Base-by-base conservation (phyloP, 2,113 vertebrate species). In the Tetraodon nigroviridis region DNA sequence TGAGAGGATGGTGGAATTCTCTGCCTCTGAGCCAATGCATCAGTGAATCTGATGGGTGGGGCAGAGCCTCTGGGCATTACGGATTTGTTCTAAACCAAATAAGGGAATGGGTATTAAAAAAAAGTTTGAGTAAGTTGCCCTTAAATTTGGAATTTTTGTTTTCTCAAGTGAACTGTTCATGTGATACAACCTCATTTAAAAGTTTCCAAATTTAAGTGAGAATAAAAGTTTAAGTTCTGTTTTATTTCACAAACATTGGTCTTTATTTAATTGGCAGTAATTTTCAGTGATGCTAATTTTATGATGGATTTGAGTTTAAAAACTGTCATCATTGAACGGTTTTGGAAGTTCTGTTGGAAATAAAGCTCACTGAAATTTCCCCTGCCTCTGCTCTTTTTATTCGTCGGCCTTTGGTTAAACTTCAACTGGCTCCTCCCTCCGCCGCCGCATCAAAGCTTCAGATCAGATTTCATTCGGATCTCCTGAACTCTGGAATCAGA, bases 361-460 rank as follows among this genome's bases (percentile, higher is more conserved):
- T 91, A 92, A 92, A 92, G 84, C 88, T 91, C 90, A 90, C 90
- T 92, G 89, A 86, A 90, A 87, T 87, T 86, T 86, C 76, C 16
- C 20, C 22, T 56, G 48, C 22, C 0, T 63, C n/a, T 41, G 1
- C 27, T 18, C 1, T 45, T n/a, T 13, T 32, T 10, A 2, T 37
- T 37, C 1, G 32, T 27, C 4, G 24, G 24, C 24, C 24, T 27
- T 27, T 27, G 24, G 24, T 27, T 27, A 27, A 2, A 27, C 4
- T 27, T 27, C 24, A 27, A 27, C 22, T 45, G 7, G 1, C 42
- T 14, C 42, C 17, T 11, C 11, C 42, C 13, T 15, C 17, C 13
- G 5, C 1, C 6, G 13, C 17, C 17, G 17, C 17, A 42, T 42
- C 41, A 2, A 42, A 3, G 1, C 17, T 3, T 45, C 29, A 32